A percentile compares a stretch with the other conserved stretches of the same genome.
These are phyloP conservation scores for Antennarius maculatus DNA, from an alignment of 2,797 vertebrate species.

Conservation along the genomic window DNA sequence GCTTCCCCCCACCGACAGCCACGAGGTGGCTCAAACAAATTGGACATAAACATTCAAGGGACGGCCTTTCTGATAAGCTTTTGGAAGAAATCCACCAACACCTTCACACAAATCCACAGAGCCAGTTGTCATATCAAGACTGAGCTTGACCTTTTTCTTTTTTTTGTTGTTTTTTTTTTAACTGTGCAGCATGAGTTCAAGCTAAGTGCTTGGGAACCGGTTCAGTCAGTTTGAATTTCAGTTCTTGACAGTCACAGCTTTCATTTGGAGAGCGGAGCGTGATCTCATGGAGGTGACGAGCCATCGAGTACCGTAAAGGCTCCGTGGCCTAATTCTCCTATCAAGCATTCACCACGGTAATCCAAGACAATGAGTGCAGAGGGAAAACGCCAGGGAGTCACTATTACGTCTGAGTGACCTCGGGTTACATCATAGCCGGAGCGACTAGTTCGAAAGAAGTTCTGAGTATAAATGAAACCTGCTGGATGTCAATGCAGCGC, in stretches of 20 bases:
- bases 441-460: conserved; percentile 54
- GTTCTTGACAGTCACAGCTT: neutral
- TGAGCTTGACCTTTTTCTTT: conserved; percentile 40
- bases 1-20: conserved; percentile 33
- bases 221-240: conserved; percentile 11
- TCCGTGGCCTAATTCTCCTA: conserved; percentile 48
- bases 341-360: conserved; percentile 51
- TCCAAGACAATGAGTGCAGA: conserved; percentile 55
- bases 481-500: conserved; percentile 14
- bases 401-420: conserved; percentile 46
- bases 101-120: conserved; percentile 28
- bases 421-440: conserved; percentile 56
- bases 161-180: neutral
- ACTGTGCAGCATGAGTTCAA: conserved; percentile 27
- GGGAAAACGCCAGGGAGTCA: conserved; percentile 38
- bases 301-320: conserved; percentile 50
- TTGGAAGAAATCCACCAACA: conserved; percentile 27
- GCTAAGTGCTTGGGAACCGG: conserved; percentile 36
- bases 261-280: conserved; percentile 8
- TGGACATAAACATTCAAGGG: conserved; percentile 36
- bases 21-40: conserved; percentile 9
- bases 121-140: conserved; percentile 36
- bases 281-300: conserved; percentile 7
- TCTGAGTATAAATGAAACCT: conserved; percentile 49
- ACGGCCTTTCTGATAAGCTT: conserved; percentile 16